Evolutionary conservation across 2,797 vertebrate genomes (phyloP), one percentile per base, ranked within the genome.

Genomic region (Sus cebifrons): DNA sequence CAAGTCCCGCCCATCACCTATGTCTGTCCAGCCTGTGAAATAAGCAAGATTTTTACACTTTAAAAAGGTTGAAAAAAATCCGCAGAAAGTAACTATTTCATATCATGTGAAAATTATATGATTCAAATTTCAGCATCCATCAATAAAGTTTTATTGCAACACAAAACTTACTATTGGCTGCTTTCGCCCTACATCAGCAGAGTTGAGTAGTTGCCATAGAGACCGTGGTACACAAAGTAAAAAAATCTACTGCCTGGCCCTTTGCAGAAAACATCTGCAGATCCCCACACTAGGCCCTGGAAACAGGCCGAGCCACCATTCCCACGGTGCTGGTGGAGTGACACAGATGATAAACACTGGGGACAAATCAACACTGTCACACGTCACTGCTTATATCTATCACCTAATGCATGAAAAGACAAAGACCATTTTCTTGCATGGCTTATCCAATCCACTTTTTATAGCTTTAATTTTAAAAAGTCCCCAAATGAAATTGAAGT

Each of bases 311-410:
- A 13, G 8, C 5, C 29, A 70, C 64, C 49, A 10, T 9, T 70
- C 15, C n/a, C 52, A 49, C 7, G 0, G 4, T 52, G 49, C 27
- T n/a, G 14, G 15, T 2, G 0, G 25, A 49, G 16, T 23, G 60
- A 64, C 13, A 12, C 11, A 52, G 13, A 13, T 15, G 44, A 54
- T 68, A 75, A 49, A 49, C 65, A 44, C n/a, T 29, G 14, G 0
- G 75, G 16, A 40, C 5, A 0, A 1, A 44, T 56, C 12, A 40
- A 11, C n/a, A 73, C 1, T 1, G 9, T 68, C 58, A 56, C 15
- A 56, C 5, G 23, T 2, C 2, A 0, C 44, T 27, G 74, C 77
- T 49, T 56, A 5, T 4, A 9, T 64, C 18, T 2, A 8, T 79
- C 29, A 65, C 25, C 82, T 60, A 36, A 36, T 1, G 29, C 44